Evolutionary conservation across 2,888 invertebrate species (phyloP).

Genomic region (Caenorhabditis becei): DNA sequence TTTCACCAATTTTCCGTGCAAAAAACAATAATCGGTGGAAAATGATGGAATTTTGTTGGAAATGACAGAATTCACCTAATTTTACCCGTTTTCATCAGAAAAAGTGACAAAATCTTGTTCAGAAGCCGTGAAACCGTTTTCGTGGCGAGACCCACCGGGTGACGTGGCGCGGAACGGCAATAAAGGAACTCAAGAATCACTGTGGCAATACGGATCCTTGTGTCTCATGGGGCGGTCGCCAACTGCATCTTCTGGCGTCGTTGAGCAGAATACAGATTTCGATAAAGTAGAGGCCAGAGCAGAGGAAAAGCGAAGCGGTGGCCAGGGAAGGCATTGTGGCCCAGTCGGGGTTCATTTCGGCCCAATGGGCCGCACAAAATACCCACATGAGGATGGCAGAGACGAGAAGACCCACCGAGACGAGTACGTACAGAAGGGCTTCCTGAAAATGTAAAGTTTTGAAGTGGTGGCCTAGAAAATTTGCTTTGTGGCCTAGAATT

Average conservation of each 20-base stretch:
- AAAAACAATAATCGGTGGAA: too few relatives aligned
- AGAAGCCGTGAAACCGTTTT: too few relatives aligned
- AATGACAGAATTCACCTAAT: too few relatives aligned
- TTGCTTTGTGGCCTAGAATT: too few relatives aligned
- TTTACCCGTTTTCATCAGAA: too few relatives aligned
- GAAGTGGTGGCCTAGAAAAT: background rate
- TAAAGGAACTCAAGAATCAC: too few relatives aligned
- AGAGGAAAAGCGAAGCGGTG: constrained; percentile 65
- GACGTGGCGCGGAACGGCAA: too few relatives aligned
- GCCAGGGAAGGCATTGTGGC: constrained; percentile 72
- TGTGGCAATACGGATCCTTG: constrained; percentile 19
- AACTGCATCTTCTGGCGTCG: constrained; percentile 65
- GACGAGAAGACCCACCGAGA: constrained; percentile 67
- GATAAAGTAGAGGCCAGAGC: constrained; percentile 57
- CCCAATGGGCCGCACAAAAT: constrained; percentile 74
- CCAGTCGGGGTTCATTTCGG: constrained; percentile 75
- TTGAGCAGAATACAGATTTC: constrained; percentile 64
- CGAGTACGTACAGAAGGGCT: constrained; percentile 62
- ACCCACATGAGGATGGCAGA: constrained; percentile 71
- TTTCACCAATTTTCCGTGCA: too few relatives aligned
- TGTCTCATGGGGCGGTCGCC: constrained; percentile 58
- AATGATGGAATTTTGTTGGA: too few relatives aligned
- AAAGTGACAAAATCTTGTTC: too few relatives aligned
- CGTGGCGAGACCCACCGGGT: too few relatives aligned
- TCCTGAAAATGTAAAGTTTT: constrained; percentile 62